A percentile compares a stretch with the other conserved stretches of the same genome.
Conservation (phyloP, 2,888 invertebrate species). For the Autographa gamma region DNA sequence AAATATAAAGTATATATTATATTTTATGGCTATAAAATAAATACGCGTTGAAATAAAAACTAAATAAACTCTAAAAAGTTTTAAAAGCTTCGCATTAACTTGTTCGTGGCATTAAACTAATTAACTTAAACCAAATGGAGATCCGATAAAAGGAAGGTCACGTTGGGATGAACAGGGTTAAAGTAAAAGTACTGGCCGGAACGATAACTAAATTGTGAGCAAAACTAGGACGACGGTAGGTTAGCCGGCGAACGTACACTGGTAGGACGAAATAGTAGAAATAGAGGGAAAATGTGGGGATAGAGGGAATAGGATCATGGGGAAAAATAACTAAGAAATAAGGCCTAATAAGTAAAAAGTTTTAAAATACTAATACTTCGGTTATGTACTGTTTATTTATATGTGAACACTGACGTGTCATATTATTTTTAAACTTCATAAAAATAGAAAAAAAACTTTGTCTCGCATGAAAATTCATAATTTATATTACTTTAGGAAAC, state of each 20-base stretch:
- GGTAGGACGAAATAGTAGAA: neutral
- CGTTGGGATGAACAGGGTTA: conserved; percentile 6
- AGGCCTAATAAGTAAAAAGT: too few relatives aligned
- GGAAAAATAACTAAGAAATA: too few relatives aligned
- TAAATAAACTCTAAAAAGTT: neutral
- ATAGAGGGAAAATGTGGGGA: neutral
- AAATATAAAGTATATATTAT: neutral
- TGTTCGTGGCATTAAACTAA: neutral
- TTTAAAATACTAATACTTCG: too few relatives aligned
- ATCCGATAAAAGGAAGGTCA: conserved; percentile 2
- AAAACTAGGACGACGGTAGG: neutral
- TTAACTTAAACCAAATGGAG: conserved; percentile 1
- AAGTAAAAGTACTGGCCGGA: neutral
- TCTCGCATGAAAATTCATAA: conserved; percentile 3
- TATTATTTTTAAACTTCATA: neutral
- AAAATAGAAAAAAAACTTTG: neutral
- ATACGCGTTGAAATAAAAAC: neutral
- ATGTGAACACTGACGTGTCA: neutral
- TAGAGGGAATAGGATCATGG: neutral
- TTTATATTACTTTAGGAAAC: neutral
- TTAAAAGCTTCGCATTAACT: conserved; percentile 1
- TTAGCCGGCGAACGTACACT: neutral
- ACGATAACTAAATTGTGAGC: neutral
- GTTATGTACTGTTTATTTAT: neutral
- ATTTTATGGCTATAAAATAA: too few relatives aligned